Base-by-base conservation (phyloP, 2,797 vertebrate genomes). In the Botia kubotai region DNA sequence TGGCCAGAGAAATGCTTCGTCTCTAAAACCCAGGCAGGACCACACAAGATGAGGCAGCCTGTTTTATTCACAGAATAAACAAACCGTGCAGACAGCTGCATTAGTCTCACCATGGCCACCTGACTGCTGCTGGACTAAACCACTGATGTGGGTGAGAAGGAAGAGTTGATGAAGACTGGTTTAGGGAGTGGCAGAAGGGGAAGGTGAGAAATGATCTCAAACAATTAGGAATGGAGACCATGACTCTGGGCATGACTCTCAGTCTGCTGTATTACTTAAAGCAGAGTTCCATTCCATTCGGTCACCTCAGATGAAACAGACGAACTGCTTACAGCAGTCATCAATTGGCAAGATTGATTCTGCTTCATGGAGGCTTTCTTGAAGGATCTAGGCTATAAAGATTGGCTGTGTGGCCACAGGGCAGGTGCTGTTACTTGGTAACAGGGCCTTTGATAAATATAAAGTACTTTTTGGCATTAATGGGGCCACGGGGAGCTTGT, bases 61-160 rank as follows among this genome's bases (percentile, higher is more conserved):
- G 53, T 57, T 66, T 66, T 43, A 79, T 65, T 50, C 19, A 19
- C 63, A 89, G 85, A 93, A 92, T 90, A 93, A 89, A 90, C 87
- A 83, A 91, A 90, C 86, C 88, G 88, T 86, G 88, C 87, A 89
- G 89, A 91, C 89, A 62, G 89, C 65, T 79, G 70, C 88, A 88
- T 92, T 88, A 79, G 87, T 91, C 89, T 88, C 87, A 80, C 84
- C 84, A 71, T 12, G 19, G 77, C 75, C 33, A 48, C 84, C 84
- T 72, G 72, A 53, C 86, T 87, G 82, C 81, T 79, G 80, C 79
- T 87, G 85, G 92, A 90, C 75, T 86, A 84, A 92, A 89, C 33
- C 29, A 21, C 63, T 29, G 1, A 81, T 78, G 16, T 79, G 75
- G 46, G 72, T 67, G 80, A 77, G 21, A 72, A 86, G 84, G 79